A percentile compares a stretch with the other conserved stretches of the same genome.
phyloP scores from a whole-genome alignment of 1,140 invertebrate genomes.

The Trichonephila clavipes region DNA sequence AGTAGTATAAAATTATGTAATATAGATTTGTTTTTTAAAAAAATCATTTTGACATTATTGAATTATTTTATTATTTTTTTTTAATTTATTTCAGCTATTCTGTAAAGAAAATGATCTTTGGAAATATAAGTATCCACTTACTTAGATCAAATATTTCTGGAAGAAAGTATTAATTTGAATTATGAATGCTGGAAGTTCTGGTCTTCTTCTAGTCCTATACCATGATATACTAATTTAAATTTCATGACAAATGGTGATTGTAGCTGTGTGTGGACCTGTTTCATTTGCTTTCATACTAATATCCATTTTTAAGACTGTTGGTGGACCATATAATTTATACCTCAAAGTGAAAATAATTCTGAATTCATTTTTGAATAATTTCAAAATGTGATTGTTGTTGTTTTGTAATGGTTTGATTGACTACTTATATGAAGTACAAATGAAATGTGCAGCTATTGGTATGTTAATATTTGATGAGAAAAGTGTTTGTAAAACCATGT shows the following conservation, averaged over 20 bases:
- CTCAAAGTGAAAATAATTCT: neutral
- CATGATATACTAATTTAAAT: neutral
- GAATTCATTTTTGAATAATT: neutral
- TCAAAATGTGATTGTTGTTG: too few species aligned
- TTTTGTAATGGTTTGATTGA: neutral
- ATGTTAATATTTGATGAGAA: neutral
- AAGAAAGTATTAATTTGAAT: neutral
- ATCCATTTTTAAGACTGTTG: neutral
- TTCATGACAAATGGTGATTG: neutral
- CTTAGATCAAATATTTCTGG: slow-evolving; percentile 6
- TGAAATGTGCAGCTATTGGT: slow-evolving; percentile 21
- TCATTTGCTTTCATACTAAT: slow-evolving; percentile 6
- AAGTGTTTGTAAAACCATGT: neutral
- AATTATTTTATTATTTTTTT: too few species aligned
- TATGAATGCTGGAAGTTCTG: neutral
- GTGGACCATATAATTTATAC: neutral
- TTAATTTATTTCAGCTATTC: slow-evolving; percentile 43
- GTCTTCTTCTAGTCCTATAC: slow-evolving; percentile 19
- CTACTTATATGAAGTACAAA: slow-evolving; percentile 54
- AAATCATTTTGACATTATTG: too few species aligned
- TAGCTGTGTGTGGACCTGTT: neutral
- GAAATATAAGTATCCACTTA: slow-evolving; percentile 73
- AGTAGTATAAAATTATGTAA: too few species aligned
- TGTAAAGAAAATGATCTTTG: slow-evolving; percentile 61
- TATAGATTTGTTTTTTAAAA: too few species aligned